These are phyloP conservation scores for Muscicapa adusta DNA, from an alignment of 2,113 vertebrate genomes.

Conservation along the genomic window DNA sequence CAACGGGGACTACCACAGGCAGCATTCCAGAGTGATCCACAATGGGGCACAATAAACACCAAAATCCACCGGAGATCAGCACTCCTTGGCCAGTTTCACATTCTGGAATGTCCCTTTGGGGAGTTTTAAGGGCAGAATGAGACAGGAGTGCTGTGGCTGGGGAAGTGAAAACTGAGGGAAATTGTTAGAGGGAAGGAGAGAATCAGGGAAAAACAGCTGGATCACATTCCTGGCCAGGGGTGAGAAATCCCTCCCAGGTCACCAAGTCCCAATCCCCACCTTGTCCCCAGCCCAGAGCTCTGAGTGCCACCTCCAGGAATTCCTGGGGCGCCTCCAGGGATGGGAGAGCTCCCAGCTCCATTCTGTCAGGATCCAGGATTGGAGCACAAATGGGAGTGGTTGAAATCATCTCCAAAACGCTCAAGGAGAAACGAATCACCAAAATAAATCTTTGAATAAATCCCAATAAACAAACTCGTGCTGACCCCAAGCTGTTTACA, in stretches of 20 bases:
- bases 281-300: neutral
- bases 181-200: neutral
- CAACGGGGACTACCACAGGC: constrained; percentile 14
- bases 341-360: no score
- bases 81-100: neutral
- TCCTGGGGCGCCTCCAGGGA: neutral
- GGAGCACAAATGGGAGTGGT: no score
- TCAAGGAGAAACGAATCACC: neutral
- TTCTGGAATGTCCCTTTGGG: neutral
- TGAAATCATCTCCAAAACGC: no score
- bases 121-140: neutral
- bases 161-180: neutral
- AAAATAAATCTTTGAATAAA: neutral
- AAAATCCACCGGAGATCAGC: neutral
- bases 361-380: no score
- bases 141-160: neutral
- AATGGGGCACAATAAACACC: constrained; percentile 5
- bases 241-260: neutral
- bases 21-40: constrained; percentile 16
- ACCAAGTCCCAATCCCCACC: neutral
- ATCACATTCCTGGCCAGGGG: neutral
- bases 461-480: constrained; percentile 14
- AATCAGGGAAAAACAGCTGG: neutral
- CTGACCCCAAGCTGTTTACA: constrained; percentile 24
- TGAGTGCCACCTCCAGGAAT: neutral